phyloP scores from a whole-genome alignment of 2,888 invertebrate species.

The Meteorus cinctellus region DNA sequence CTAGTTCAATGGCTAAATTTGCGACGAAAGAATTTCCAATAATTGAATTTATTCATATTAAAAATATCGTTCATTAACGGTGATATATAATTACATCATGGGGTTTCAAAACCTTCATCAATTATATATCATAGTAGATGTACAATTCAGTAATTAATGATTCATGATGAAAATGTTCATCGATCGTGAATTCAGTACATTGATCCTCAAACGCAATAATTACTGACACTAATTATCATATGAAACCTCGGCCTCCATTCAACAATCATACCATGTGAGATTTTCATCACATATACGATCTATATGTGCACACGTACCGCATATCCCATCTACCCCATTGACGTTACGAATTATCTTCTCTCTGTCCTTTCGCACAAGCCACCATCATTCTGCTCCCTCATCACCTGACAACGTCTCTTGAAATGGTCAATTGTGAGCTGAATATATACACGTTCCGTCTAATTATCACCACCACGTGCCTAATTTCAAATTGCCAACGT shows the following conservation, averaged over 20 bases:
- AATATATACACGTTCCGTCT: slow-evolving; percentile 54
- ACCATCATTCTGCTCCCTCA: slow-evolving; percentile 25
- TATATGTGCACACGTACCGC: not conserved
- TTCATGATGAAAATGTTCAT: no score
- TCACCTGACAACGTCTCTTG: slow-evolving; percentile 48
- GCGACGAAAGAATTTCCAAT: no score
- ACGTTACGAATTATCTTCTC: slow-evolving; percentile 56
- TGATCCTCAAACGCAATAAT: not conserved
- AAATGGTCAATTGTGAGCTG: slow-evolving; percentile 51
- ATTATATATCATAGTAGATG: no score
- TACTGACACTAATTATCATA: not conserved
- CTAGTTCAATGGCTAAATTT: no score
- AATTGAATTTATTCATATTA: no score
- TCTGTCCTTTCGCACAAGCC: not conserved
- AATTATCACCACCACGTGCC: slow-evolving; percentile 66
- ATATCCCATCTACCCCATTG: slow-evolving; percentile 48
- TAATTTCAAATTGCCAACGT: slow-evolving; percentile 65
- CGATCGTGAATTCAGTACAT: not conserved
- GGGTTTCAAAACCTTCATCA: no score
- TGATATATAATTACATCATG: no score
- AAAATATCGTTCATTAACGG: no score
- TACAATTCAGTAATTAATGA: no score
- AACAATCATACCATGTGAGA: not conserved
- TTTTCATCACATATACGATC: not conserved
- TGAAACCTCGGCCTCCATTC: not conserved